A percentile compares a stretch with the other conserved stretches of the same genome.
Evolutionary conservation across 2,113 vertebrate species (phyloP).

Genomic region (Mellivora capensis): DNA sequence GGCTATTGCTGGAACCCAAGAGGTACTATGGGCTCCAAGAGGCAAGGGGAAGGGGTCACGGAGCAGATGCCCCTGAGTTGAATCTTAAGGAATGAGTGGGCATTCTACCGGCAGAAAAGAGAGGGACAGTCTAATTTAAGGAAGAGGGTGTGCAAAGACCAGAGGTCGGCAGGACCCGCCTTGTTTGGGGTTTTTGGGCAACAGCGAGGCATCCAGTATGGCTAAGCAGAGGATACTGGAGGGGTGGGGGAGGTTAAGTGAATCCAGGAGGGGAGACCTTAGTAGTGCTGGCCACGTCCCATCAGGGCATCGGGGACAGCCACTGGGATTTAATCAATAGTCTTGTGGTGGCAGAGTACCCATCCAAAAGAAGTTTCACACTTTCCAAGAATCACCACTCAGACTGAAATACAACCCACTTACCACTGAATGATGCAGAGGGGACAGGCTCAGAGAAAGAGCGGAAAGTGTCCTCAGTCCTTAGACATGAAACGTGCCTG

Average conservation of each 20-base stretch:
- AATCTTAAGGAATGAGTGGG: not conserved
- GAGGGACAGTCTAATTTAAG: not conserved
- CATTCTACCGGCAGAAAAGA: not conserved
- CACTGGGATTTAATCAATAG: not conserved
- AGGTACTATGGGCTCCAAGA: rapidly evolving
- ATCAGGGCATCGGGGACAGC: not conserved
- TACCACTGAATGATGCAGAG: not conserved
- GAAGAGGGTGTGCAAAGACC: not conserved
- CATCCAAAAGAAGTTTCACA: not conserved
- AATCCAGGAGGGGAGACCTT: not conserved
- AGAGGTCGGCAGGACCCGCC: not conserved
- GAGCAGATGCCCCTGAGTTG: not conserved
- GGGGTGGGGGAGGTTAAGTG: not conserved
- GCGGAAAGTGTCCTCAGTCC: not conserved
- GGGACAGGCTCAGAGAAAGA: not conserved
- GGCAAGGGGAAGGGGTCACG: not conserved
- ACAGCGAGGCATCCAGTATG: not conserved
- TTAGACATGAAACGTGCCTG: not conserved
- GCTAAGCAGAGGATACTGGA: not conserved
- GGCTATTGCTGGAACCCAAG: not conserved
- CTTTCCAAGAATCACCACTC: not conserved
- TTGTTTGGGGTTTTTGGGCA: no score
- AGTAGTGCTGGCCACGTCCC: not conserved
- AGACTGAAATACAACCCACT: not conserved
- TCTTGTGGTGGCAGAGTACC: not conserved